Evolutionary conservation across 2,888 invertebrate genomes (phyloP), one percentile per base, ranked within the genome.

Genomic region (Salpingus planirostris): DNA sequence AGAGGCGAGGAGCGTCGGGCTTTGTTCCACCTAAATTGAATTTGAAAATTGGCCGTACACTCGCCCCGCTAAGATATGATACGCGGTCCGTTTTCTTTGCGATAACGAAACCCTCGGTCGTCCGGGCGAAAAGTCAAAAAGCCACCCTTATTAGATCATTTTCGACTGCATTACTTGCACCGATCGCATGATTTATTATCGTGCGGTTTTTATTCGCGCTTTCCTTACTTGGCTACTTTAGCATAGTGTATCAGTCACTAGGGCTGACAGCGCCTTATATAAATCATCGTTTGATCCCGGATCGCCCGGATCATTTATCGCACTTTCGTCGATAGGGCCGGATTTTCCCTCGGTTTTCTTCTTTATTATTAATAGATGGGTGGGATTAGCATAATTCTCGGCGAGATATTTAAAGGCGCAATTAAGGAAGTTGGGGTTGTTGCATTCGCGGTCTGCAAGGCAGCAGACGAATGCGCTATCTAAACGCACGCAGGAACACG

Each of bases 171-270:
- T 62, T 62, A 61, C 50, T 43, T n/a, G n/a, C n/a, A n/a, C n/a
- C n/a, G n/a, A n/a, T n/a, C n/a, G n/a, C 40, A 58, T 62, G 64
- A 64, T 64, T 62, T 61, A 64, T 62, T 59, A n/a, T n/a, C n/a
- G n/a, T n/a, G 27, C 26, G 25, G 24, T 33, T 59, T 58, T 60
- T 58, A 55, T 57, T 54, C 54, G 53, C 51, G 24, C 11, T 24
- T 18, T 7, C 18, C 18, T n/a, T n/a, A n/a, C n/a, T n/a, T n/a
- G 18, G 48, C 50, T 55, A 47, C 57, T 54, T 60, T 60, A 59
- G 59, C 60, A 60, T 60, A 59, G 59, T 57, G 57, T 57, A 60
- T 62, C 60, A 60, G 58, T 59, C 57, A 57, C 50, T n/a, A n/a
- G 34, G 41, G 39, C 42, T 56, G 58, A 55, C 57, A 56, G 52